Evolutionary conservation across 2,797 vertebrate genomes (phyloP), one percentile per base, ranked within the genome.

Genomic region (Leuciscus waleckii): DNA sequence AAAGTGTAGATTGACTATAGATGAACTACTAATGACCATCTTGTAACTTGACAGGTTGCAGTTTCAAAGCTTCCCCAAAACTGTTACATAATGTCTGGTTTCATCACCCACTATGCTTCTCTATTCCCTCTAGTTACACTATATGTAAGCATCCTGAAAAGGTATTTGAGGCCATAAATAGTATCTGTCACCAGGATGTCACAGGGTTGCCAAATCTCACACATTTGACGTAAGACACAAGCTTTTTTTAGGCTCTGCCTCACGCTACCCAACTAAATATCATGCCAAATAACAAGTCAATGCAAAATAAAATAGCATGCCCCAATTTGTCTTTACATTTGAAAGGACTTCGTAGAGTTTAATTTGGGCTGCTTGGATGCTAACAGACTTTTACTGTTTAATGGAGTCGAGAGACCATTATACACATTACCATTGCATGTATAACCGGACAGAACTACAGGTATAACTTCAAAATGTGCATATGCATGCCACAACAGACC

Each of bases 1-100:
- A 23, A 51, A 54, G 71, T 75, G 29, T 32, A 35, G 26, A 51
- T 51, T 32, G 13, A n/a, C 74, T n/a, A 29, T 67, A 51, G 26
- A 51, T 75, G 2, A 21, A 35, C 26, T 51, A 26, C 7, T 10
- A 49, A 74, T 29, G 23, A 71, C 19, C 17, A 5, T 8, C 37
- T 46, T 73, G 70, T 49, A 76, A 14, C 29, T 35, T 35, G 35
- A 35, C 5, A 35, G 35, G 5, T 5, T 35, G 35, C 35, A 4
- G 17, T 51, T 49, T 74, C 29, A 49, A 51, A 75, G 46, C 17
- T 58, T 58, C 21, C 21, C 13, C 29, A 37, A 76, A 13, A n/a
- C 13, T 39, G 54, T 77, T 39, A 58, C 51, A 61, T 39, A 77
- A 39, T 61, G 23, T 58, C 54, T 77, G 35, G 54, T 77, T 76